These are phyloP conservation scores for Lucilia sericata DNA, from an alignment of 1,140 invertebrate genomes.

Conservation along the genomic window DNA sequence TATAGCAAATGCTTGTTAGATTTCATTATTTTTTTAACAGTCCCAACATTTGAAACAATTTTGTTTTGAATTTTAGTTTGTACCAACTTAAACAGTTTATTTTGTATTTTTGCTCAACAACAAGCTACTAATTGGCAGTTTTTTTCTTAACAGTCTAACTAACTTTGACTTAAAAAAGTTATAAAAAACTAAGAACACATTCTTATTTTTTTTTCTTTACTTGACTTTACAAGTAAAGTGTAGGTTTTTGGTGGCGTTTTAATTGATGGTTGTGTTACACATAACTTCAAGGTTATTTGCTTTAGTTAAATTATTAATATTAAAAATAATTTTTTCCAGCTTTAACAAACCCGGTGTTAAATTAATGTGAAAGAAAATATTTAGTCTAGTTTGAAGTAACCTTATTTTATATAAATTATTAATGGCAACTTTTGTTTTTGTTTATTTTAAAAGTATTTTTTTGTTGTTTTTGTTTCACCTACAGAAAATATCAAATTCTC, in stretches of 20 bases:
- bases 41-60: neutral
- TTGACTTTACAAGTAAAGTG: conserved; percentile 32
- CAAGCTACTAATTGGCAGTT: conserved; percentile 37
- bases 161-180: neutral
- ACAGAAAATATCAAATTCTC: no score
- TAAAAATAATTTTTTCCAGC: no score
- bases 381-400: no score
- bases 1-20: neutral
- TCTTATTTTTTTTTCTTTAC: neutral
- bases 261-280: conserved; percentile 22
- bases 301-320: no score
- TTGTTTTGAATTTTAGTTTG: neutral
- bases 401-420: no score
- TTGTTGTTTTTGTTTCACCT: no score
- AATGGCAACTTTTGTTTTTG: no score
- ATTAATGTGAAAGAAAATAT: no score
- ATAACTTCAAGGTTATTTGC: neutral
- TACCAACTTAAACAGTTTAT: neutral
- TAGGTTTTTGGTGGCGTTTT: conserved; percentile 25
- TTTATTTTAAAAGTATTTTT: no score
- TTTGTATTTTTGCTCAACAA: neutral
- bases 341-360: no score
- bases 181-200: conserved; percentile 1
- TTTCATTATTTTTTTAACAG: neutral
- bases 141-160: neutral